phyloP scores from a whole-genome alignment of 2,797 vertebrate genomes.

The Premnoplex brunnescens region DNA sequence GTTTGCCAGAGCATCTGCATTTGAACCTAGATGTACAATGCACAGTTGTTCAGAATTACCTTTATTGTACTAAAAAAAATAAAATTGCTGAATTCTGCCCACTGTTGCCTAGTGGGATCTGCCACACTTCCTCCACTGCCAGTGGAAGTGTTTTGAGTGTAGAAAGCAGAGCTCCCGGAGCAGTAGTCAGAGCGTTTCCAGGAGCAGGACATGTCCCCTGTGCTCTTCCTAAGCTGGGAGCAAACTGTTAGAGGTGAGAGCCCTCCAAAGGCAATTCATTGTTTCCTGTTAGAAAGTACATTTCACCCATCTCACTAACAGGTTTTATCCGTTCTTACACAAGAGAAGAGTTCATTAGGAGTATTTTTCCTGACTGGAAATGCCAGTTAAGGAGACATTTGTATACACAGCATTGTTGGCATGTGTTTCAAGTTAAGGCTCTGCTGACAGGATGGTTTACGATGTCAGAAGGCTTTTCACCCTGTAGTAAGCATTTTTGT shows the following conservation, averaged over 20 bases:
- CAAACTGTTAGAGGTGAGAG: neutral
- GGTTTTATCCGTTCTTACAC: neutral
- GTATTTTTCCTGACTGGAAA: neutral
- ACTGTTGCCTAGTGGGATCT: neutral
- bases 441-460: constrained; percentile 19
- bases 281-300: neutral
- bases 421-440: neutral
- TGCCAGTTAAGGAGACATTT: neutral
- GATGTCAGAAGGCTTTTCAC: neutral
- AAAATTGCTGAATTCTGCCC: neutral
- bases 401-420: neutral
- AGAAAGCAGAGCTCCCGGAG: neutral
- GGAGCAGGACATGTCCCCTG: neutral
- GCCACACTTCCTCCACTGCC: neutral
- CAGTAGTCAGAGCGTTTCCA: accelerated
- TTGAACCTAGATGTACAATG: neutral
- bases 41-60: neutral
- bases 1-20: neutral
- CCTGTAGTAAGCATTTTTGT: constrained; percentile 1
- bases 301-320: neutral
- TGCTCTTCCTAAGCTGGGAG: neutral
- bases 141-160: neutral
- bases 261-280: neutral
- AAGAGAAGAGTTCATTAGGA: neutral
- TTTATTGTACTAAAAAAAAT: neutral